These are phyloP conservation scores for Caranx ignobilis DNA, from an alignment of 2,113 vertebrate species.

Conservation along the genomic window DNA sequence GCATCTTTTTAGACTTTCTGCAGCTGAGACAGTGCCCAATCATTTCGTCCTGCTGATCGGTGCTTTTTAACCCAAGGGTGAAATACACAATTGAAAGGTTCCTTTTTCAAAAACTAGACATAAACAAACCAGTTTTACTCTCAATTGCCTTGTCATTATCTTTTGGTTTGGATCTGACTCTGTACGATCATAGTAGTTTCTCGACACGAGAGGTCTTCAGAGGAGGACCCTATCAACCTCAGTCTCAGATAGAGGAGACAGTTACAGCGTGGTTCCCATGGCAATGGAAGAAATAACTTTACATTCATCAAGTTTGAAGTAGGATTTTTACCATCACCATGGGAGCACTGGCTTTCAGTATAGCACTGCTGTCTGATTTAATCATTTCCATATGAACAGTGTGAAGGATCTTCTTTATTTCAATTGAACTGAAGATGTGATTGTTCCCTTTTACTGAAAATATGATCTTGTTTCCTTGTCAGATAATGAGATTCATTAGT, in stretches of 20 bases:
- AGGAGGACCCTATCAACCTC: slow-evolving; percentile 37
- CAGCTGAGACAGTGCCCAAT: slow-evolving; percentile 9
- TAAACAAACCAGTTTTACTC: background rate
- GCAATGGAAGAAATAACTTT: slow-evolving; percentile 61
- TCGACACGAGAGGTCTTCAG: slow-evolving; percentile 17
- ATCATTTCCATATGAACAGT: slow-evolving; percentile 23
- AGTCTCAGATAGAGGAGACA: slow-evolving; percentile 30
- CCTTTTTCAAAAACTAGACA: background rate
- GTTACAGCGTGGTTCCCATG: slow-evolving; percentile 57
- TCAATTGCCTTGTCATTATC: background rate
- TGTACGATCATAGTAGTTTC: background rate
- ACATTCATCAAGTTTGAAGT: slow-evolving; percentile 56
- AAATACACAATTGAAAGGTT: slow-evolving; percentile 12
- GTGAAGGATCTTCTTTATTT: background rate
- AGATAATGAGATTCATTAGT: background rate
- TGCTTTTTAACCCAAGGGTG: background rate
- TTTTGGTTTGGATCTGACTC: background rate
- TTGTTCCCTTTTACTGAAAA: background rate
- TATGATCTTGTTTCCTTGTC: background rate
- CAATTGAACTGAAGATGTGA: background rate
- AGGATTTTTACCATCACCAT: slow-evolving; percentile 25
- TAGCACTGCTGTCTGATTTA: slow-evolving; percentile 13
- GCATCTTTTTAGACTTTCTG: slow-evolving; percentile 24
- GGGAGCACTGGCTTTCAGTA: slow-evolving; percentile 8
- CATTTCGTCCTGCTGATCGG: slow-evolving; percentile 18